Base-by-base conservation (phyloP, 2,113 vertebrate genomes). In the Platysternon megacephalum region DNA sequence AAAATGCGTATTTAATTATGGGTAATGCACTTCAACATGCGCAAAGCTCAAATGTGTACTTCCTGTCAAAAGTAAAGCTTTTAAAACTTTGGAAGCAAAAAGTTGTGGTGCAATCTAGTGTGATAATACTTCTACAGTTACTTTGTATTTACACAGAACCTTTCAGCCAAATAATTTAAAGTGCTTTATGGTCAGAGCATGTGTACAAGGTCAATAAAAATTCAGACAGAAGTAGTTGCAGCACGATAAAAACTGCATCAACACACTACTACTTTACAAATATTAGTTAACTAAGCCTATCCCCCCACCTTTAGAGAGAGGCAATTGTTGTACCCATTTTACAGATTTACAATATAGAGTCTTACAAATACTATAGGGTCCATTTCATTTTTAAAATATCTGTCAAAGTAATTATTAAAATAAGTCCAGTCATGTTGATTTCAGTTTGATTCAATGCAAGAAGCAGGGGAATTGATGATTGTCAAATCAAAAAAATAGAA, bases 301-400 rank as follows among this genome's bases (percentile, higher is more conserved):
- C 14, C 8, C 35, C 65, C 17, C 65, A n/a, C 17, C 35, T 65
- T n/a, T 68, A 39, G 35, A 68, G 65, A 39, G 4, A 19, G 35
- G 35, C 21, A 58, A 65, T 65, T 65, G 12, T n/a, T 68, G 35
- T n/a, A 16, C 32, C 16, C 35, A 21, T 68, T 68, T 68, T 68
- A 68, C 35, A 68, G 65, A 68, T 68, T 68, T 68, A 39, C 32
- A 68, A 21, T 7, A 65, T 19, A 68, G 61, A 65, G 7, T 65
- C 61, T 68, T 1, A 0, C 2, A 42, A 22, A 6, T 5, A 39
- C 6, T 21, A 51, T 1, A 3, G 26, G 79, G 22, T 5, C 53
- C 6, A 14, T 29, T 16, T 48, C 2, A 4, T 72, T 21, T 92
- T 83, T 84, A 81, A 85, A 92, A 86, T 48, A 74, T 11, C 39